phyloP scores from a whole-genome alignment of 2,888 invertebrate species.

The Amblyjoppa proteus region DNA sequence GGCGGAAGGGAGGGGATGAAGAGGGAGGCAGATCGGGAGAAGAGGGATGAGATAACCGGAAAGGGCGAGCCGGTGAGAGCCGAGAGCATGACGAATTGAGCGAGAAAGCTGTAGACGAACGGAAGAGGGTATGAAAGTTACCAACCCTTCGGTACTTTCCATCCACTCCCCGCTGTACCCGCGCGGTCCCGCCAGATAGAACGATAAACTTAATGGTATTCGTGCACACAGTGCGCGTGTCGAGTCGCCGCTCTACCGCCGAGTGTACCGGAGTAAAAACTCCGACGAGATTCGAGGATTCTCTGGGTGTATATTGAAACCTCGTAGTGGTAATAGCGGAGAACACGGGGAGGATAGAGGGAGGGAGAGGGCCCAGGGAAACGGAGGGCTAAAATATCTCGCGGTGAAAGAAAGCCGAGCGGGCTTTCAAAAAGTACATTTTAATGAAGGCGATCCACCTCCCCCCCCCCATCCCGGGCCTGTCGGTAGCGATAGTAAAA shows the following conservation, averaged over 20 bases:
- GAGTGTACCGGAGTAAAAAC: slow-evolving; percentile 14
- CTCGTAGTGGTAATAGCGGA: slow-evolving; percentile 16
- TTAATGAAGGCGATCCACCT: slow-evolving; percentile 69
- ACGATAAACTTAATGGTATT: slow-evolving; percentile 47
- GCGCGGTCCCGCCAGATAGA: slow-evolving; percentile 1
- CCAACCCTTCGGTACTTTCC: slow-evolving; percentile 18
- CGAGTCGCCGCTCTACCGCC: background rate
- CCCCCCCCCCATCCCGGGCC: too few relatives aligned
- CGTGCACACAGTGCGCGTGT: slow-evolving; percentile 20
- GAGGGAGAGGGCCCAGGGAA: slow-evolving; percentile 44
- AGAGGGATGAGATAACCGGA: slow-evolving; percentile 44
- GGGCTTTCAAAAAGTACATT: slow-evolving; percentile 70
- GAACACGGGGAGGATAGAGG: slow-evolving; percentile 29
- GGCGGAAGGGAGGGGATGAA: background rate
- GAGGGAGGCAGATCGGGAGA: background rate
- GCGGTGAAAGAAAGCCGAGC: slow-evolving; percentile 20
- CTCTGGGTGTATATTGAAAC: background rate
- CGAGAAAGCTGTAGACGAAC: slow-evolving; percentile 48
- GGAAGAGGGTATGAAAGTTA: slow-evolving; percentile 30
- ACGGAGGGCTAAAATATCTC: slow-evolving; percentile 25
- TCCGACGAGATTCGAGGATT: slow-evolving; percentile 34
- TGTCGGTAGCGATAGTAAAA: background rate
- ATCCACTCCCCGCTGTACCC: background rate
- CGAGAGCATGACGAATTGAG: slow-evolving; percentile 62
- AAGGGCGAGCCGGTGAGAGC: slow-evolving; percentile 50